Percentiles rank a stretch among this genome's conserved stretches.
Evolutionary conservation across 2,888 invertebrate genomes (phyloP).

Genomic region (Agrochola lota): DNA sequence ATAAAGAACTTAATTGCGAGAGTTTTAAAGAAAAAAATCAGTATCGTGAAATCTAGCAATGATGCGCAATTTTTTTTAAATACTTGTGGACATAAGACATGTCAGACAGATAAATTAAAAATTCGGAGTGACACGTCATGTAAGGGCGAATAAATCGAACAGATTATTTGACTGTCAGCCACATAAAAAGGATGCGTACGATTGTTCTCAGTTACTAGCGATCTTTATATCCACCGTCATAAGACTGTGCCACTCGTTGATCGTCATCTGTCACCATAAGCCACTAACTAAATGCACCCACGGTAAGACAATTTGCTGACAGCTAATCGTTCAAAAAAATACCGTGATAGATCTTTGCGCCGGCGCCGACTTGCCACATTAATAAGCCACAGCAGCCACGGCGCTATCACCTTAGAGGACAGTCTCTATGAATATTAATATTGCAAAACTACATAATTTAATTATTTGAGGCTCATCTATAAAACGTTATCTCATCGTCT

Average conservation of each 20-base stretch:
- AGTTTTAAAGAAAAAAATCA: neutral
- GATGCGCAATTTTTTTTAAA: neutral
- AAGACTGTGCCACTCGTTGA: too few relatives aligned
- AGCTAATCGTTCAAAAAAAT: neutral
- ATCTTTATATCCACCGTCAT: neutral
- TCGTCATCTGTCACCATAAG: neutral
- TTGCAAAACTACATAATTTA: conserved; percentile 17
- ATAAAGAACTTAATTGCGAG: too few relatives aligned
- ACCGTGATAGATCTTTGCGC: neutral
- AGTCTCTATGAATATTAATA: conserved; percentile 36
- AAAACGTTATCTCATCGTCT: conserved; percentile 7
- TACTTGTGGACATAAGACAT: too few relatives aligned
- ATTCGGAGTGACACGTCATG: neutral
- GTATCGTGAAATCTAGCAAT: neutral
- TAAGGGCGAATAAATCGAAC: too few relatives aligned
- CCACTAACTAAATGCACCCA: neutral
- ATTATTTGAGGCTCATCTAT: conserved; percentile 28
- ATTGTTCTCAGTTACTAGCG: neutral
- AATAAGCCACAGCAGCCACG: neutral
- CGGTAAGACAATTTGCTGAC: neutral
- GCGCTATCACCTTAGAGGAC: conserved; percentile 6
- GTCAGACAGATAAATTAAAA: neutral
- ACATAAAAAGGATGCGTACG: neutral
- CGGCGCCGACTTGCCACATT: neutral
- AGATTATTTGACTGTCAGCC: too few relatives aligned